A percentile compares a stretch with the other conserved stretches of the same genome.
Conservation (phyloP, 2,797 vertebrate species). For the Steatocranus sp. region DNA sequence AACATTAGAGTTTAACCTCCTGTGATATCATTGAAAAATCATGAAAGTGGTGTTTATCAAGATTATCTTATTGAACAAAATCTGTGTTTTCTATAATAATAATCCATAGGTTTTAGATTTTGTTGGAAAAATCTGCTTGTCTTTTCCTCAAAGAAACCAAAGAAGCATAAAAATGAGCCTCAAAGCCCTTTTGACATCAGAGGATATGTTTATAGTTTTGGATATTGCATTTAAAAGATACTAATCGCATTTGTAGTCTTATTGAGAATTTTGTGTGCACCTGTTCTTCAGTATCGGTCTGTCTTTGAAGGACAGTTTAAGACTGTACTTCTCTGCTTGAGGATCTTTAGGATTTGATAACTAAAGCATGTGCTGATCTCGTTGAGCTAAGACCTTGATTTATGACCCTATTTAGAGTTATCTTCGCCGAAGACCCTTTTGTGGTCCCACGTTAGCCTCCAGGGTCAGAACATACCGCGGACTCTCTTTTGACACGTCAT, state of each 20-base stretch:
- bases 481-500: not conserved
- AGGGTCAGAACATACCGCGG: slow-evolving; percentile 11
- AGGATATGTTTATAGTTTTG: not conserved
- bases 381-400: slow-evolving; percentile 20
- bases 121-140: not conserved
- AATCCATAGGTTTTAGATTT: not conserved
- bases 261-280: not conserved
- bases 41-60: not conserved
- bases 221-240: not conserved
- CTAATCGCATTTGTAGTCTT: not conserved
- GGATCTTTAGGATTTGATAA: not conserved
- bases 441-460: slow-evolving; percentile 6
- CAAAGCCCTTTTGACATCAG: not conserved
- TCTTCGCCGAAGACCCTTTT: not conserved
- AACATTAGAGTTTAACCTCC: not conserved
- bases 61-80: not conserved
- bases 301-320: not conserved
- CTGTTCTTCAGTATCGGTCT: not conserved
- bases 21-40: not conserved
- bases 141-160: not conserved
- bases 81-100: not conserved
- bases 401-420: slow-evolving; percentile 13
- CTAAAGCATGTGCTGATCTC: not conserved
- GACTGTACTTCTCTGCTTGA: not conserved
- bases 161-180: not conserved